A percentile compares a stretch with the other conserved stretches of the same genome.
These are phyloP conservation scores for Ifrita kowaldi DNA, from an alignment of 2,113 vertebrate species.

Conservation along the genomic window DNA sequence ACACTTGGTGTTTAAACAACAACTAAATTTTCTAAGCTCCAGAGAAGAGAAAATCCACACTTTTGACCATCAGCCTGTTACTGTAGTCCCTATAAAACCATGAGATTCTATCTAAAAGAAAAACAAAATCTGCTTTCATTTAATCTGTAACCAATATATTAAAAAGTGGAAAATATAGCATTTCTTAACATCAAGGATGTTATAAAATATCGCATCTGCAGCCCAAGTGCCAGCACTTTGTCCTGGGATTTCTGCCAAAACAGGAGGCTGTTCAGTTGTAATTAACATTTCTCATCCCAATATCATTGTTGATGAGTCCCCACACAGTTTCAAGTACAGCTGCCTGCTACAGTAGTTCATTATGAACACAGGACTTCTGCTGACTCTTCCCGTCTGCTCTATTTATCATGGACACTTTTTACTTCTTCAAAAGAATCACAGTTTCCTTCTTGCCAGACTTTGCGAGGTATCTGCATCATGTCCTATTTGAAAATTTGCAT, in stretches of 20 bases:
- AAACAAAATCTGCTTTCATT: background rate
- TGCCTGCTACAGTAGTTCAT: constrained; percentile 19
- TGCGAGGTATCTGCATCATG: background rate
- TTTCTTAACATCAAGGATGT: background rate
- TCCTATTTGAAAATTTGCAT: background rate
- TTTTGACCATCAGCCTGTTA: background rate
- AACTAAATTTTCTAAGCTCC: background rate
- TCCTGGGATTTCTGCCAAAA: constrained; percentile 51
- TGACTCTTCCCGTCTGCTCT: constrained; percentile 37
- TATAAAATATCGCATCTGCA: background rate
- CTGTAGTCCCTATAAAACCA: background rate
- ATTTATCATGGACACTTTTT: background rate
- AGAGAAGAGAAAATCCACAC: background rate
- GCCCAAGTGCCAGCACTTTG: background rate
- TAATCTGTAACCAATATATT: background rate
- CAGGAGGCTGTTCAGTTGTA: constrained; percentile 6
- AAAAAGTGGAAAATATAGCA: background rate
- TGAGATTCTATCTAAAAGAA: background rate
- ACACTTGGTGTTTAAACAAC: background rate
- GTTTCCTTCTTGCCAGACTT: background rate
- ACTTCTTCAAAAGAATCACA: background rate
- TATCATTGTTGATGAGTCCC: constrained; percentile 37
- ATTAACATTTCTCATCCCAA: constrained; percentile 50
- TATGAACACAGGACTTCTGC: constrained; percentile 28
- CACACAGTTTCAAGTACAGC: constrained; percentile 24